A percentile compares a stretch with the other conserved stretches of the same genome.
phyloP scores from a whole-genome alignment of 2,888 invertebrate species.

The Odontothrips loti region DNA sequence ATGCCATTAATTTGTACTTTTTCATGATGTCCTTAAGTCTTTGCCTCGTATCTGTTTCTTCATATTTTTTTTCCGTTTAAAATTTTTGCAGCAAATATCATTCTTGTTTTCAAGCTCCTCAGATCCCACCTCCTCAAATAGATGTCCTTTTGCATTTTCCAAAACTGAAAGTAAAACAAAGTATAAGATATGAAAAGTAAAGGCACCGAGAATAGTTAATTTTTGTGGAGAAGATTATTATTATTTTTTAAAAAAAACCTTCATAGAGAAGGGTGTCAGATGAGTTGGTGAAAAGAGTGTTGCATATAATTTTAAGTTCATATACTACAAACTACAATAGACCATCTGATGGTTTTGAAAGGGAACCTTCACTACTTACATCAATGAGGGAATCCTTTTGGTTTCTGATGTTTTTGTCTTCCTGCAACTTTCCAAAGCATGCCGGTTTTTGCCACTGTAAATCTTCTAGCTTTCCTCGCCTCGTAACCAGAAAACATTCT shows the following conservation, averaged over 20 bases:
- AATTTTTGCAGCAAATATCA: neutral
- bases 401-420: neutral
- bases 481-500: neutral
- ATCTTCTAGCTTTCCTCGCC: neutral
- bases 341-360: neutral
- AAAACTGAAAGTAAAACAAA: neutral
- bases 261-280: neutral
- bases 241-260: neutral
- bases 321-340: too few relatives aligned
- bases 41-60: neutral
- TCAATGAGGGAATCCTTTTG: neutral
- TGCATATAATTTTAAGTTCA: neutral
- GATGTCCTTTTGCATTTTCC: neutral
- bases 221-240: too few relatives aligned
- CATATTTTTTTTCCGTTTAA: neutral
- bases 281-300: neutral
- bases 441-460: neutral
- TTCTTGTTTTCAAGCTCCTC: neutral
- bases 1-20: neutral
- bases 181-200: neutral
- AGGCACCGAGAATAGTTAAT: neutral
- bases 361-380: neutral
- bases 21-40: neutral
- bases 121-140: neutral
- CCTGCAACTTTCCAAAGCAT: neutral